These are phyloP conservation scores for Heliconius himera DNA, from an alignment of 1,140 invertebrate species.

Conservation along the genomic window DNA sequence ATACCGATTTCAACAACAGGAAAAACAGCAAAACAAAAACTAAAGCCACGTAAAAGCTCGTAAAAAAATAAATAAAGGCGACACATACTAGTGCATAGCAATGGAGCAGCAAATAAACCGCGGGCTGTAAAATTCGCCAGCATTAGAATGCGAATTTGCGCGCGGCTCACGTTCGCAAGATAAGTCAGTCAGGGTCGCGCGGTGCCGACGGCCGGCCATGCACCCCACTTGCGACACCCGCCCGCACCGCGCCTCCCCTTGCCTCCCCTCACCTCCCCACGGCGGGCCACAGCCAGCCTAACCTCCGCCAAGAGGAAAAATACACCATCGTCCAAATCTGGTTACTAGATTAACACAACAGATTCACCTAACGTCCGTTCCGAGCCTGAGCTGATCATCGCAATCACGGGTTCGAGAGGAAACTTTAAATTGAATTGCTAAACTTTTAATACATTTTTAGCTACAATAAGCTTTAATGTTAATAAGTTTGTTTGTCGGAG, in stretches of 20 bases:
- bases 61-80: not conserved
- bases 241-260: conserved; percentile 45
- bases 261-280: conserved; percentile 34
- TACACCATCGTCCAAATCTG: not conserved
- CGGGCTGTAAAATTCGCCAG: conserved; percentile 69
- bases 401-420: not conserved
- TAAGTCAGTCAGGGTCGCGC: conserved; percentile 80
- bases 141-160: conserved; percentile 79
- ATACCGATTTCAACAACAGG: not conserved
- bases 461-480: conserved; percentile 1
- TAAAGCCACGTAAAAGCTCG: not conserved
- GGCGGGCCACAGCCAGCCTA: not conserved
- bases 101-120: conserved; percentile 39
- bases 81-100: conserved; percentile 20
- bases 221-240: conserved; percentile 72
- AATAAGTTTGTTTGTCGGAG: not conserved
- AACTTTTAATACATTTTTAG: conserved; percentile 10
- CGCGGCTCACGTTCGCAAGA: conserved; percentile 77
- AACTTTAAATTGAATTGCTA: not conserved
- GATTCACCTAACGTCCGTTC: not conserved
- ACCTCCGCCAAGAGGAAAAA: conserved; percentile 2
- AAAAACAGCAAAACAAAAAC: not conserved
- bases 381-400: not conserved
- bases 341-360: not conserved
- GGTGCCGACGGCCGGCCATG: conserved; percentile 79